phyloP scores from a whole-genome alignment of 1,140 invertebrate genomes.

The Doryteuthis pealeii region DNA sequence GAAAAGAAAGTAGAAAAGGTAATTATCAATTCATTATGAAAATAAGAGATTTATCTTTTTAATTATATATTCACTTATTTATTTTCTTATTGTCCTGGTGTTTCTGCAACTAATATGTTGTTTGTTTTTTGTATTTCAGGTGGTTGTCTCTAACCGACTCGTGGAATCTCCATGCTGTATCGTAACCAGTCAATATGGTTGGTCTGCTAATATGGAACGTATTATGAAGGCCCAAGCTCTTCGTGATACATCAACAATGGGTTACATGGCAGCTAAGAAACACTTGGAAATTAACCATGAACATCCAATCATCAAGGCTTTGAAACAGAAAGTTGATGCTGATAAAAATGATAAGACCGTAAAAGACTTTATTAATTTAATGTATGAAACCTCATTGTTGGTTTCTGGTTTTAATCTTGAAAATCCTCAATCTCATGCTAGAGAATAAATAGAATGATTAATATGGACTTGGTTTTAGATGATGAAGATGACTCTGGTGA shows the following conservation, averaged over 20 bases:
- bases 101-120: too few relatives aligned
- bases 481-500: too few relatives aligned
- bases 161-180: too few relatives aligned
- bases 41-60: too few relatives aligned
- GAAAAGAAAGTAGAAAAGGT: too few relatives aligned
- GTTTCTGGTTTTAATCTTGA: conserved; percentile 44
- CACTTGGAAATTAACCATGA: conserved; percentile 96
- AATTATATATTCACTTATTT: too few relatives aligned
- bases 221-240: conserved; percentile 98
- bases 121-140: too few relatives aligned
- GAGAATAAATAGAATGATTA: conserved; percentile 81
- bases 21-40: too few relatives aligned
- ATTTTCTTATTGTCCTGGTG: neutral
- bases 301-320: conserved; percentile 86
- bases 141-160: too few relatives aligned
- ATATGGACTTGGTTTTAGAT: conserved; percentile 87
- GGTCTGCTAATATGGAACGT: conserved; percentile 97
- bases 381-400: conserved; percentile 45
- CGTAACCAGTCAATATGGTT: too few relatives aligned
- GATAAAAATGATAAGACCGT: conserved; percentile 96
- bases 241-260: too few relatives aligned
- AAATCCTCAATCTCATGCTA: conserved; percentile 55
- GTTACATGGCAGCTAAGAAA: conserved; percentile 95
- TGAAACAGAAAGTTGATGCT: conserved; percentile 84
- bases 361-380: conserved; percentile 42